Base-by-base conservation (phyloP, 2,113 vertebrate species). In the Verasper variegatus region DNA sequence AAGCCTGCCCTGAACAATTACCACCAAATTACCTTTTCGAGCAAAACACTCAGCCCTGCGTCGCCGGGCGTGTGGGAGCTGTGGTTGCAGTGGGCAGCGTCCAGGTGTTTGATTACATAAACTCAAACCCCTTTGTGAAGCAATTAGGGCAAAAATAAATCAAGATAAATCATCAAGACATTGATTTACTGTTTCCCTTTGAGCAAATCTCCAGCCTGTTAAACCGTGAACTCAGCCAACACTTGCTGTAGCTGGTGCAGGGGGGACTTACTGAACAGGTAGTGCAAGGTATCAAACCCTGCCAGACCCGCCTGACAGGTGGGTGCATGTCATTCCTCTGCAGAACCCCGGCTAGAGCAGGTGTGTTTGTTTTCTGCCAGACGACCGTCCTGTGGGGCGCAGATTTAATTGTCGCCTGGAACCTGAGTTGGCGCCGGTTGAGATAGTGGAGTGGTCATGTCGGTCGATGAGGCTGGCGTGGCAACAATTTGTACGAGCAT, bases 291-390 rank as follows among this genome's bases (percentile, higher is more conserved):
- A 73, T 68, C 78, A 68, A 74, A 81, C 74, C 68, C 57, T 11
- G 68, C 66, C 85, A 82, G 80, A 47, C 72, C 71, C 1, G 63
- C 45, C 66, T 72, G 86, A 82, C 88, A 85, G 86, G 77, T 67
- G 72, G 78, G 42, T 15, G 17, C 70, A 21, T 83, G 70, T 76
- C 78, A 78, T 71, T 74, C 71, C 82, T 63, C 77, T 15, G 8
- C 47, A 1, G 27, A 6, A 3, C 78, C 66, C n/a, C 47, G 1
- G n/a, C 77, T 47, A 68, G 63, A 68, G 42, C 87, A 85, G 83
- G 87, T 89, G 88, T 31, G 65, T 76, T 88, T 83, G 88, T 80
- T 83, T 83, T 45, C 70, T 74, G 64, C 75, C 87, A 86, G 75
- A 59, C 68, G 60, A 74, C 73, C 59, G 68, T 83, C 78, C 86